Percentiles rank a stretch among this genome's conserved stretches.
Evolutionary conservation across 2,888 invertebrate species (phyloP).

Genomic region (Leptinotarsa peninsularis): DNA sequence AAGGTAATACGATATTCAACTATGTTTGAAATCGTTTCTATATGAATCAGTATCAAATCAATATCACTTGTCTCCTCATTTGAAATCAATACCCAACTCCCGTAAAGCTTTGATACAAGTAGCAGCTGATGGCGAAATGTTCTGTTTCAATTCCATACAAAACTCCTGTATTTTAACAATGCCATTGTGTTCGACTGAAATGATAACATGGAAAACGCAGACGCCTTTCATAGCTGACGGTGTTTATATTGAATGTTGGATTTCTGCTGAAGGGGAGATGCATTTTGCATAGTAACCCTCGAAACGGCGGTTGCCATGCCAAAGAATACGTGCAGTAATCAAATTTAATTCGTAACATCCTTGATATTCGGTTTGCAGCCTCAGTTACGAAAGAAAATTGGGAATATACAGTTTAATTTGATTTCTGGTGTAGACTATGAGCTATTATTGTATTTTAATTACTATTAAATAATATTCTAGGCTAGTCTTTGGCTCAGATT

Average conservation of each 20-base stretch:
- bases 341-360: not conserved
- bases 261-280: constrained; percentile 13
- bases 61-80: not conserved
- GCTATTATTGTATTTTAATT: too few relatives aligned
- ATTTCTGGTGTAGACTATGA: not conserved
- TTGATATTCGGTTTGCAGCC: not conserved
- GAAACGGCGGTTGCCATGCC: not conserved
- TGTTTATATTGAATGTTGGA: constrained; percentile 2
- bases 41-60: too few relatives aligned
- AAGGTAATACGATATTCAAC: too few relatives aligned
- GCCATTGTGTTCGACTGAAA: constrained; percentile 10
- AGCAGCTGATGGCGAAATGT: not conserved
- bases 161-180: constrained; percentile 14
- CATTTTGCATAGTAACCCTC: constrained; percentile 14
- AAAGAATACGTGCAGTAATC: not conserved
- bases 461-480: too few relatives aligned
- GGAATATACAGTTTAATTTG: not conserved
- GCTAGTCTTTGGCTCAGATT: too few relatives aligned
- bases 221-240: not conserved
- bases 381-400: not conserved
- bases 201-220: constrained; percentile 1
- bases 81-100: not conserved
- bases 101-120: not conserved
- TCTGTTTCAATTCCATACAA: not conserved
- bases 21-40: too few relatives aligned